These are phyloP conservation scores for Naso thynnoides DNA, from an alignment of 2,797 vertebrate genomes.

Conservation along the genomic window DNA sequence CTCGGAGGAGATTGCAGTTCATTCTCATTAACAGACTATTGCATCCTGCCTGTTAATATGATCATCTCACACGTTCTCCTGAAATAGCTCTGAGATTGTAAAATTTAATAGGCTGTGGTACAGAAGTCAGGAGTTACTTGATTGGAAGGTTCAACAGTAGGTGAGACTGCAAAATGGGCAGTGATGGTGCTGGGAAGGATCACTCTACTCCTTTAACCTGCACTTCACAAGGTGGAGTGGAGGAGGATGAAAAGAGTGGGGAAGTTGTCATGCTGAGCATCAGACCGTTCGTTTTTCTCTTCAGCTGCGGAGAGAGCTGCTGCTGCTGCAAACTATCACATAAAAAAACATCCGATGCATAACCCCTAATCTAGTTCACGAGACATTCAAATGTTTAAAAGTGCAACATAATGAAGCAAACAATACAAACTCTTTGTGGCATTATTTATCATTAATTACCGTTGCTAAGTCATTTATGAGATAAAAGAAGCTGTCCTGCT, in stretches of 20 bases:
- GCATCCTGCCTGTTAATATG: neutral
- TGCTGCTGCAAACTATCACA: neutral
- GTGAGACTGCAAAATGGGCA: slow-evolving; percentile 36
- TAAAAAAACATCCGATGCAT: neutral
- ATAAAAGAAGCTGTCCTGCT: slow-evolving; percentile 35
- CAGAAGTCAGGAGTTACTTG: slow-evolving; percentile 21
- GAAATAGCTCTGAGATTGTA: slow-evolving; percentile 11
- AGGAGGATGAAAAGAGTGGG: slow-evolving; percentile 28
- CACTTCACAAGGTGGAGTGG: slow-evolving; percentile 31
- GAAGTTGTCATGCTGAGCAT: slow-evolving; percentile 28
- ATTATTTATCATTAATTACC: slow-evolving; percentile 39
- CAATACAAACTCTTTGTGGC: neutral
- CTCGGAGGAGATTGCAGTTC: neutral
- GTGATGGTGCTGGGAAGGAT: slow-evolving; percentile 31
- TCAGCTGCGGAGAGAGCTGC: neutral
- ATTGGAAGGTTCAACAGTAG: slow-evolving; percentile 34
- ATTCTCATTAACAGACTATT: neutral
- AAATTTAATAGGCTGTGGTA: slow-evolving; percentile 1
- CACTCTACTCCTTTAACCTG: slow-evolving; percentile 36
- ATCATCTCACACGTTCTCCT: neutral
- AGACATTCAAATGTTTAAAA: slow-evolving; percentile 14
- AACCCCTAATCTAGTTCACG: neutral
- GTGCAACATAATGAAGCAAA: neutral
- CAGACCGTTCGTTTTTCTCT: slow-evolving; percentile 21
- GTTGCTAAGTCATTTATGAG: slow-evolving; percentile 22